A percentile compares a stretch with the other conserved stretches of the same genome.
phyloP scores from a whole-genome alignment of 2,888 invertebrate genomes.

The Amphimallon solstitiale region DNA sequence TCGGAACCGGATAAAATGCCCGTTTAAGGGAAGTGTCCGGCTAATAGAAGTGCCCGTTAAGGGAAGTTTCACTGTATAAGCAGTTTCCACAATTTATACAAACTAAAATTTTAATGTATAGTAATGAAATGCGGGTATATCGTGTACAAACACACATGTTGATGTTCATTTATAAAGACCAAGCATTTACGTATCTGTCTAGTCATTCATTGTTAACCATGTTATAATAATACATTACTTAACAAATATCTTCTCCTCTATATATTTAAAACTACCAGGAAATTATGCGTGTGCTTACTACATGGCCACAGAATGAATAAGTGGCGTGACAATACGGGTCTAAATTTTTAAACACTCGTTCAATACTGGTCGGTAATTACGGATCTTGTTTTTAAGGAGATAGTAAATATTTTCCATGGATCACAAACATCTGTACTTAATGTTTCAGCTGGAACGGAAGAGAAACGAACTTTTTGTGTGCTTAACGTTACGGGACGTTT shows the following conservation, averaged over 20 bases:
- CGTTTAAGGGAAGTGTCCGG: too few species aligned
- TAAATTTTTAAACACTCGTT: too few species aligned
- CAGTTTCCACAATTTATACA: neutral
- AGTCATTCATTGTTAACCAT: neutral
- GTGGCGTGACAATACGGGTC: too few species aligned
- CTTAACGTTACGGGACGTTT: slow-evolving; percentile 17
- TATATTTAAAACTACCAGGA: too few species aligned
- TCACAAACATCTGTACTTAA: slow-evolving; percentile 33
- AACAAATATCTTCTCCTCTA: too few species aligned
- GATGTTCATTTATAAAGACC: neutral
- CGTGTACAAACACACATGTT: neutral
- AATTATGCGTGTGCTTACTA: too few species aligned
- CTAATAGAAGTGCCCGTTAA: too few species aligned
- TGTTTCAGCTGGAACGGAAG: slow-evolving; percentile 36
- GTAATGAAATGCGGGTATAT: slow-evolving; percentile 18
- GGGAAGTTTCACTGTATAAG: too few species aligned
- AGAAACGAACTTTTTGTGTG: slow-evolving; percentile 32
- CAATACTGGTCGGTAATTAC: too few species aligned
- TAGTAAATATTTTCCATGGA: slow-evolving; percentile 19
- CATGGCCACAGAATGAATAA: too few species aligned
- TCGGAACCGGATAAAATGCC: too few species aligned
- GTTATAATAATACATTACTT: too few species aligned
- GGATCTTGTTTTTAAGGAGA: slow-evolving; percentile 4
- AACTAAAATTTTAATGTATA: slow-evolving; percentile 12
- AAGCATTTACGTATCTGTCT: neutral